Conservation (phyloP, 2,113 vertebrate genomes). For the Misgurnus mizolepis region DNA sequence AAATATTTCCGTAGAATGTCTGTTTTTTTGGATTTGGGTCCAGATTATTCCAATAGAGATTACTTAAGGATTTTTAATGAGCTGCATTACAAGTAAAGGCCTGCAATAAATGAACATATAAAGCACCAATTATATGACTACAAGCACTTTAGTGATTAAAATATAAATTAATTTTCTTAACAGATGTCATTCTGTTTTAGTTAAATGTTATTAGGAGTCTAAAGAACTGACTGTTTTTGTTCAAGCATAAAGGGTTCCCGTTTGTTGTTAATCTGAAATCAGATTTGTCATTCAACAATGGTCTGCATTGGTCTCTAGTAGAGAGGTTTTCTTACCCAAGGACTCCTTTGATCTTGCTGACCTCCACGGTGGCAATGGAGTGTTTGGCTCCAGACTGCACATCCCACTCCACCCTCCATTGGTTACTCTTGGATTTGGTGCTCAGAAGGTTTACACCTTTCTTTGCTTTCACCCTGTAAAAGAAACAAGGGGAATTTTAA, state of each 20-base stretch:
- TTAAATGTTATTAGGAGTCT: not conserved
- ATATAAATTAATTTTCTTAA: not conserved
- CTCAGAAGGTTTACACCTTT: conserved; percentile 94
- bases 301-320: not conserved
- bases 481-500: conserved; percentile 16
- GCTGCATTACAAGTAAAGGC: not conserved
- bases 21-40: not conserved
- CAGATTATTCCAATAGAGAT: not conserved
- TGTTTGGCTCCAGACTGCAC: conserved; percentile 92
- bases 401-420: conserved; percentile 93
- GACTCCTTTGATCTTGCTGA: conserved; percentile 77
- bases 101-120: not conserved
- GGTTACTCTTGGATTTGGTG: conserved; percentile 84
- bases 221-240: too few relatives aligned
- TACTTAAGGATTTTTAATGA: not conserved
- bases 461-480: conserved; percentile 95
- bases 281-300: not conserved
- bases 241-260: not conserved
- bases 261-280: conserved; percentile 1
- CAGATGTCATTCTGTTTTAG: conserved; percentile 13
- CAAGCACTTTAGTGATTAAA: not conserved
- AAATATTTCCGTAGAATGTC: too few relatives aligned
- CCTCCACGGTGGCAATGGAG: conserved; percentile 90
- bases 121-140: not conserved
- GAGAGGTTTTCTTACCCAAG: conserved; percentile 71